Conservation (phyloP, 1,140 invertebrate genomes). For the Calliopsis andreniformis region DNA sequence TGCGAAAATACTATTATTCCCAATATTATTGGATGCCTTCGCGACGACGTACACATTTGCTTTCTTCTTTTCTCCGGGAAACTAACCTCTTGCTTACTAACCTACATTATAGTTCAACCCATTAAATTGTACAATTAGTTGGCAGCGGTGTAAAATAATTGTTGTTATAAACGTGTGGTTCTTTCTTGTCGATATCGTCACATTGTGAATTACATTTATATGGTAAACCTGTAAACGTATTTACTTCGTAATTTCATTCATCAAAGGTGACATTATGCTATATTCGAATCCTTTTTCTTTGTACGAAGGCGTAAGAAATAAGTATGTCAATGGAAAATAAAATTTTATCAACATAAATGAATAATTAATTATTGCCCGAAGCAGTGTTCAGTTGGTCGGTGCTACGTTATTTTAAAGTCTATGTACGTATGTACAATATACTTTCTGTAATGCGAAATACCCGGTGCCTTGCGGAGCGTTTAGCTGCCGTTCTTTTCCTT, state of each 20-base stretch:
- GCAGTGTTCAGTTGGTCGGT: not conserved
- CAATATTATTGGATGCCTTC: not conserved
- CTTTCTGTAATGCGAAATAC: conserved; percentile 27
- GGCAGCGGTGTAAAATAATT: not conserved
- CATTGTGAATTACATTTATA: not conserved
- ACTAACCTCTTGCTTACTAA: conserved; percentile 26
- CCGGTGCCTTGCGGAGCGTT: not conserved
- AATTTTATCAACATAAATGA: not conserved
- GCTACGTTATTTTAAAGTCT: not conserved
- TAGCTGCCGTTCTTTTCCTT: conserved; percentile 15
- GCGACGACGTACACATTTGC: not conserved
- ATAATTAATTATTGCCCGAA: not conserved
- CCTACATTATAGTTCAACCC: conserved; percentile 15
- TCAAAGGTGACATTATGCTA: conserved; percentile 22
- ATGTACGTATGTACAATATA: not conserved
- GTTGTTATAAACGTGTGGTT: not conserved
- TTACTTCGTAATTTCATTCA: conserved; percentile 24
- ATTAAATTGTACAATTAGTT: not conserved
- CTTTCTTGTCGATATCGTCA: not conserved
- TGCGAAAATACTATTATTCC: not conserved
- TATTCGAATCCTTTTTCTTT: conserved; percentile 7
- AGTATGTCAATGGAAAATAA: conserved; percentile 9
- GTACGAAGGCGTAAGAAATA: not conserved
- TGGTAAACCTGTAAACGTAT: not conserved
- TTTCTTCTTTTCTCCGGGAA: not conserved